These are phyloP conservation scores for Carettochelys insculpta DNA, from an alignment of 2,113 vertebrate species.

Conservation along the genomic window DNA sequence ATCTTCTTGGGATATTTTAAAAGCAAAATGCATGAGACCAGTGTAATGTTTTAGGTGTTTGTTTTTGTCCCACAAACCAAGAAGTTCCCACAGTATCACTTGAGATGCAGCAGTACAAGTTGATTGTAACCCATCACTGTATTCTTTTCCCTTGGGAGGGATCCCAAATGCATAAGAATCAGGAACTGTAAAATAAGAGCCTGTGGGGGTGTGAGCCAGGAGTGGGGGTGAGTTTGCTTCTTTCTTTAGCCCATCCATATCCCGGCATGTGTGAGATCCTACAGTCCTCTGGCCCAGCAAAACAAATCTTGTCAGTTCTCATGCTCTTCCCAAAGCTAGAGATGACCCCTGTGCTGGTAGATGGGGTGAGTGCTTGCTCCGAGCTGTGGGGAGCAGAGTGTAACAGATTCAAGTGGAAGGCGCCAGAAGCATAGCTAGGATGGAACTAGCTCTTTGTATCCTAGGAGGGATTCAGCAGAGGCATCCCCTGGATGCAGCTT, in stretches of 20 bases:
- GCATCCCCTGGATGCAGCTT: background rate
- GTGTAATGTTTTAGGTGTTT: background rate
- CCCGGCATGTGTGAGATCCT: constrained; percentile 34
- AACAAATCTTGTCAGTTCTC: background rate
- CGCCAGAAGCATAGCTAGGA: background rate
- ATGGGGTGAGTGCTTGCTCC: background rate
- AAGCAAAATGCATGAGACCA: background rate
- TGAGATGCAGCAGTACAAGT: background rate
- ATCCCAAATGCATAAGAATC: background rate
- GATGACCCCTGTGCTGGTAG: background rate
- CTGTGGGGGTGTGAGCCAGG: background rate
- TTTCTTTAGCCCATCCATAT: background rate
- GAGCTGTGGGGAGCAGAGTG: background rate
- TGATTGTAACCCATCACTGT: constrained; percentile 1
- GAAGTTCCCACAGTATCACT: background rate
- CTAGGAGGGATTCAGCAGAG: background rate
- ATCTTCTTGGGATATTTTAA: background rate
- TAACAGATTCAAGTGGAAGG: background rate
- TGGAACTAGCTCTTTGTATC: background rate
- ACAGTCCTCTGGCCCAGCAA: constrained; percentile 9
- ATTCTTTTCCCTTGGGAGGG: background rate
- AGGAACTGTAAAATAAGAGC: background rate
- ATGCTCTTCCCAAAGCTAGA: background rate
- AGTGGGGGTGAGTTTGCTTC: background rate
- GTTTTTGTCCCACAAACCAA: background rate